Evolutionary conservation across 1,140 invertebrate genomes (phyloP).

Genomic region (Berghia stephanieae): DNA sequence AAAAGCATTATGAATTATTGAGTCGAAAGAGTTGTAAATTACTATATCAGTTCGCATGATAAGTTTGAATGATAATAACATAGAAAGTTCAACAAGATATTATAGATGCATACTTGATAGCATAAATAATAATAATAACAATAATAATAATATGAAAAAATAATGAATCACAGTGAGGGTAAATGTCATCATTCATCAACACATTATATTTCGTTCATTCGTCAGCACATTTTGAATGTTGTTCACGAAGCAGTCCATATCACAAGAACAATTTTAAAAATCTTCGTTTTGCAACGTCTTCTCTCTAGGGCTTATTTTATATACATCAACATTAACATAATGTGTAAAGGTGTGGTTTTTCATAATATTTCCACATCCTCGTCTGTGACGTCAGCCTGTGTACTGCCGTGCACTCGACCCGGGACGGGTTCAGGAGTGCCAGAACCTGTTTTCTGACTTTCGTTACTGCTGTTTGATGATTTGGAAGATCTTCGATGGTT

Average conservation of each 20-base stretch:
- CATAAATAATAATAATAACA: too few relatives aligned
- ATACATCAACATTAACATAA: not conserved
- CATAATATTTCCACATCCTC: not conserved
- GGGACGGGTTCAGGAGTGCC: conserved; percentile 14
- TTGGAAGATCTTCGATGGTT: conserved; percentile 33
- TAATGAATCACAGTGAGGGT: too few relatives aligned
- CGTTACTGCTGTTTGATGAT: conserved; percentile 33
- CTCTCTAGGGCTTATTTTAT: not conserved
- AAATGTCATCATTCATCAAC: not conserved
- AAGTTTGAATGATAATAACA: too few relatives aligned
- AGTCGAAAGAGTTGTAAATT: too few relatives aligned
- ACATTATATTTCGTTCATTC: not conserved
- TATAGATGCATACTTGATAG: too few relatives aligned
- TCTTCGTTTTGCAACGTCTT: too few relatives aligned
- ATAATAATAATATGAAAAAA: too few relatives aligned
- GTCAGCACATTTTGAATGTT: not conserved
- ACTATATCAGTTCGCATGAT: too few relatives aligned
- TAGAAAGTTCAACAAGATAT: too few relatives aligned
- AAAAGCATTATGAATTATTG: too few relatives aligned
- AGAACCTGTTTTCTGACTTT: conserved; percentile 21
- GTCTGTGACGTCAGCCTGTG: conserved; percentile 16
- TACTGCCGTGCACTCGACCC: not conserved
- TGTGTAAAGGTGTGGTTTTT: not conserved
- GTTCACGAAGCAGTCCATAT: not conserved
- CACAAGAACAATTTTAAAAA: not conserved